These are phyloP conservation scores for Melangyna quadrimaculata DNA, from an alignment of 2,888 invertebrate genomes.

Conservation along the genomic window DNA sequence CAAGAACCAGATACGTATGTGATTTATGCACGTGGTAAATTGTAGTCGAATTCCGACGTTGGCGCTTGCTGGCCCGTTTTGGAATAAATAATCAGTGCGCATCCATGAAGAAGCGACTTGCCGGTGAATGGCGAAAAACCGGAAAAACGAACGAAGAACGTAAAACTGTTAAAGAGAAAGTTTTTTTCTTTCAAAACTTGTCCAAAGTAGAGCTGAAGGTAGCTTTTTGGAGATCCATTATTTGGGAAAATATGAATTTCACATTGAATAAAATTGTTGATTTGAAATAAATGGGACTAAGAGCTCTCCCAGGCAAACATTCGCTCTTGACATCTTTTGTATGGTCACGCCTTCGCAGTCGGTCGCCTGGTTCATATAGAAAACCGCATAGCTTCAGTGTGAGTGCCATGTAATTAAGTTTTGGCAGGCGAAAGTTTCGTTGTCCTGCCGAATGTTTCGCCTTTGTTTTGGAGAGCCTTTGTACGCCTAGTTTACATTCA, in stretches of 20 bases:
- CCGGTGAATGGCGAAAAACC: not conserved
- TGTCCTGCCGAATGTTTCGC: too few relatives aligned
- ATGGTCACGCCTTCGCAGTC: too few relatives aligned
- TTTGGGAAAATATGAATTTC: slow-evolving; percentile 1
- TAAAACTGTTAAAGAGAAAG: slow-evolving; percentile 48
- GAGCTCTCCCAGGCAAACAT: too few relatives aligned
- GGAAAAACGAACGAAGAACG: slow-evolving; percentile 38
- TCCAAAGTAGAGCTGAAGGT: not conserved
- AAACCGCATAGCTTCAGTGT: too few relatives aligned
- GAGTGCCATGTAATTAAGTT: too few relatives aligned
- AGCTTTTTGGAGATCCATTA: not conserved
- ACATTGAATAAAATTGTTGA: not conserved
- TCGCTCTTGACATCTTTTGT: too few relatives aligned
- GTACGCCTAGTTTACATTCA: too few relatives aligned
- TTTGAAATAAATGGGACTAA: too few relatives aligned
- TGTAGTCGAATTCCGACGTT: slow-evolving; percentile 61
- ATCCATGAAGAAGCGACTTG: slow-evolving; percentile 49
- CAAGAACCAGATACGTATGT: slow-evolving; percentile 26
- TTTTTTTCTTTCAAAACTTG: slow-evolving; percentile 28
- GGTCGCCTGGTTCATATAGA: too few relatives aligned
- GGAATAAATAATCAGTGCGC: slow-evolving; percentile 68
- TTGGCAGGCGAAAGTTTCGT: too few relatives aligned
- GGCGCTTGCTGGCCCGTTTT: slow-evolving; percentile 35
- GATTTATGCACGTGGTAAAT: slow-evolving; percentile 68
- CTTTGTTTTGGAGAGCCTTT: too few relatives aligned